Evolutionary conservation across 2,113 vertebrate genomes (phyloP), one percentile per base, ranked within the genome.

Genomic region (Dasyprocta punctata): DNA sequence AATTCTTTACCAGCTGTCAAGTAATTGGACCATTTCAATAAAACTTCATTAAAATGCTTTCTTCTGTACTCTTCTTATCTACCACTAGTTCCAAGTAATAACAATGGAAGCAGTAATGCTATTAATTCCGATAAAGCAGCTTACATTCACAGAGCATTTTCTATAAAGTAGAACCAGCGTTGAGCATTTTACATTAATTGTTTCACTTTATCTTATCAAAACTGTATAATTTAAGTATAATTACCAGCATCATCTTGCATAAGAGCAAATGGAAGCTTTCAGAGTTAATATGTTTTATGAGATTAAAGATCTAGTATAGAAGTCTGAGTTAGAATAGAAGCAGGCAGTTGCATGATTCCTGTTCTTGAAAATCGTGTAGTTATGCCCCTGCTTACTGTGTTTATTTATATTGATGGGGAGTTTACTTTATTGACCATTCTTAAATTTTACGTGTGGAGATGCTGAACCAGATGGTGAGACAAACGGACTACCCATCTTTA

Each of bases 1-100:
- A 96, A 95, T 96, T 97, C 87, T 71, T 97, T 92, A 97, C 60
- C 80, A 95, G 28, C 73, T 97, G 92, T 92, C 92, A 98, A 95
- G 97, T 95, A 88, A 69, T 97, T 98, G 97, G 56, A 97, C 92
- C 95, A 95, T 52, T 77, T 92, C 97, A 98, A 96, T 98, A 96
- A 98, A 96, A 26, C 19, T 63, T 95, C 71, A 89, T 87, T 90
- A 89, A 20, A 94, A 89, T 86, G 58, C 22, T 92, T 89, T 60
- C 33, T 92, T 96, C 93, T 96, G 28, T 88, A 44, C 4, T 63
- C 24, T 49, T 26, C 38, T 90, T 89, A 92, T 91, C 83, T 93
- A 77, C 6, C 49, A 22, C 47, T 89, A 52, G 12, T 83, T 89
- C 80, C 82, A 54, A 61, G 30, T 91, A 93, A 89, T 82, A 86